Evolutionary conservation across 2,113 vertebrate genomes (phyloP).

Genomic region (Tupaia chinensis): DNA sequence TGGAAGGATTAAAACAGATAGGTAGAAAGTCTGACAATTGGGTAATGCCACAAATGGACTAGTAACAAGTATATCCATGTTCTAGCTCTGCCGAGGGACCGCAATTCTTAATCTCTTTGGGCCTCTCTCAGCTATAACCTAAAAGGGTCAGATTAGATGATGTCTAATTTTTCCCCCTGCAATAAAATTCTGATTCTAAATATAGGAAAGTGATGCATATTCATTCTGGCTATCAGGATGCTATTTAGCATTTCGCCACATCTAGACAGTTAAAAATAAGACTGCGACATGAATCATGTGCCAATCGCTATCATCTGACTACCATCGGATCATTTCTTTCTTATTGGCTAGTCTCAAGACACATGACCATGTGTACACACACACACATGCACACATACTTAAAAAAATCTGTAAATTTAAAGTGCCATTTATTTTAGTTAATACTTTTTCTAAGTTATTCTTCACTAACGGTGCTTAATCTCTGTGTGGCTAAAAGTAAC

Average conservation of each 20-base stretch:
- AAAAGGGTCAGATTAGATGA: background rate
- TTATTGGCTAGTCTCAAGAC: slow-evolving; percentile 56
- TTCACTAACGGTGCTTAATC: slow-evolving; percentile 79
- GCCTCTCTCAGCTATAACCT: background rate
- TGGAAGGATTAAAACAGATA: background rate
- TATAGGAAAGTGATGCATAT: slow-evolving; percentile 10
- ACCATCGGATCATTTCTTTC: slow-evolving; percentile 19
- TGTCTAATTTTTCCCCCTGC: slow-evolving; percentile 1
- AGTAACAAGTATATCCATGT: background rate
- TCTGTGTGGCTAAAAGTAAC: slow-evolving; percentile 78
- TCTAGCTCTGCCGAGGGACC: background rate
- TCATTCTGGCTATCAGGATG: background rate
- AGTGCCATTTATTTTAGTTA: slow-evolving; percentile 80
- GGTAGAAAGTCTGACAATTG: background rate
- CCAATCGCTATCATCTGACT: slow-evolving; percentile 53
- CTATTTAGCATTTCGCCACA: background rate
- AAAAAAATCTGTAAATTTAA: slow-evolving; percentile 34
- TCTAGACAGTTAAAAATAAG: slow-evolving; percentile 26
- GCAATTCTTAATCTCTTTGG: background rate
- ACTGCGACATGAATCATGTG: background rate
- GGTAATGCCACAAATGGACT: background rate
- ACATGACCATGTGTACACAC: background rate
- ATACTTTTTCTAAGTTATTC: slow-evolving; percentile 71
- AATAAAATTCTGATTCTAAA: slow-evolving; percentile 53
- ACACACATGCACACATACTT: slow-evolving; percentile 18